A percentile compares a stretch with the other conserved stretches of the same genome.
phyloP scores from a whole-genome alignment of 2,888 invertebrate species.

The Caenorhabditis macrosperma region DNA sequence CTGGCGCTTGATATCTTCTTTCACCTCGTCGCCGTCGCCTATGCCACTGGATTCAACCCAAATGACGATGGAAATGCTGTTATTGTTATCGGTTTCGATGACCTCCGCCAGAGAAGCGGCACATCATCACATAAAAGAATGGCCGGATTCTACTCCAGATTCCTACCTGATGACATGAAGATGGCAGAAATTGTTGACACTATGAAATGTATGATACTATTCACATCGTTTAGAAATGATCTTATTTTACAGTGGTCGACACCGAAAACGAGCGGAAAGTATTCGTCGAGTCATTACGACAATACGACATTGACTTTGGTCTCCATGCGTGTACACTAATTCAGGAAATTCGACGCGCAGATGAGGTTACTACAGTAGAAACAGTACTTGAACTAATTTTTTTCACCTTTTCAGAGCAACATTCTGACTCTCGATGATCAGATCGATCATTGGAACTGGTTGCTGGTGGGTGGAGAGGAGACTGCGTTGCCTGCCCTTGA shows the following conservation, averaged over 20 bases:
- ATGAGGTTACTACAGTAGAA: slow-evolving; percentile 5
- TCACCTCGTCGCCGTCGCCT: slow-evolving; percentile 40
- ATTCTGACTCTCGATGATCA: slow-evolving; percentile 23
- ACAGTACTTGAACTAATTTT: no score
- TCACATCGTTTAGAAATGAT: background rate
- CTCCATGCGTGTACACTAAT: slow-evolving; percentile 45
- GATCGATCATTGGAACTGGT: slow-evolving; percentile 57
- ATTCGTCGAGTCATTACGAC: slow-evolving; percentile 17
- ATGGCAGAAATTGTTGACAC: slow-evolving; percentile 43
- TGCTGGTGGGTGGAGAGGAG: slow-evolving; percentile 50
- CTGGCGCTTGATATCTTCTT: slow-evolving; percentile 54
- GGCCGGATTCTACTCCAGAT: slow-evolving; percentile 59
- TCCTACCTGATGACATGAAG: slow-evolving; percentile 46
- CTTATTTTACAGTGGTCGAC: slow-evolving; percentile 40
- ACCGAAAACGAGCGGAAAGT: slow-evolving; percentile 34
- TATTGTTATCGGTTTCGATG: slow-evolving; percentile 41
- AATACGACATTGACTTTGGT: slow-evolving; percentile 39
- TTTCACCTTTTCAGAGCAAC: slow-evolving; percentile 8
- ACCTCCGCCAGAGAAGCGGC: slow-evolving; percentile 41
- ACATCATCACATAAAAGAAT: slow-evolving; percentile 33
- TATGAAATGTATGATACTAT: slow-evolving; percentile 47
- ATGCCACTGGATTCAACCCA: slow-evolving; percentile 41
- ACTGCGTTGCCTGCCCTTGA: slow-evolving; percentile 55
- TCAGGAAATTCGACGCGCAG: slow-evolving; percentile 22
- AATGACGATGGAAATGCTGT: slow-evolving; percentile 50